Conservation (phyloP, 2,888 invertebrate species). For the Pocota personata region DNA sequence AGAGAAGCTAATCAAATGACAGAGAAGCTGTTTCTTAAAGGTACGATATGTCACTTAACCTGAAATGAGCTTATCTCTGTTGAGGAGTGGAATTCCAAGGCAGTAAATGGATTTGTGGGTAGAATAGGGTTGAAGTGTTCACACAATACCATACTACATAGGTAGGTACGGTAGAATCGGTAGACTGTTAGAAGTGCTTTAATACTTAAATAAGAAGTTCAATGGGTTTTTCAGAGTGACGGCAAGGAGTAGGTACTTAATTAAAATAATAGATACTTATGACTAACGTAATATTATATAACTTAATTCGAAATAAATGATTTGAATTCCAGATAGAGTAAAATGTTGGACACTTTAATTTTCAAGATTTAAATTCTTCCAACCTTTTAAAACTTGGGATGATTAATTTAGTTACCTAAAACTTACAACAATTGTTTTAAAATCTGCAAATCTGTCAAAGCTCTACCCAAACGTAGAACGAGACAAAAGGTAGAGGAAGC, state of each 20-base stretch:
- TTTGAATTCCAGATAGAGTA: too few relatives aligned
- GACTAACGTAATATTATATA: background rate
- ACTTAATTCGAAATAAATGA: too few relatives aligned
- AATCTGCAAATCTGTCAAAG: too few relatives aligned
- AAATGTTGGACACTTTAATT: too few relatives aligned
- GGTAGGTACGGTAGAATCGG: background rate
- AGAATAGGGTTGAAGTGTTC: background rate
- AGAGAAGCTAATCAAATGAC: conserved; percentile 73
- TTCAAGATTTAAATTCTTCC: too few relatives aligned
- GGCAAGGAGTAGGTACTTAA: background rate
- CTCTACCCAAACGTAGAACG: too few relatives aligned
- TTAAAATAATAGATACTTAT: background rate
- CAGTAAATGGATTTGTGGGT: conserved; percentile 22
- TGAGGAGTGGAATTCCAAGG: conserved; percentile 55
- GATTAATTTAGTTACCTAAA: too few relatives aligned
- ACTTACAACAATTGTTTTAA: too few relatives aligned
- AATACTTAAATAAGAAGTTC: background rate
- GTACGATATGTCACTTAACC: conserved; percentile 73
- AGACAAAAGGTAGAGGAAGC: too few relatives aligned
- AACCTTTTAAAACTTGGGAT: too few relatives aligned
- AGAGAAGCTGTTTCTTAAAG: conserved; percentile 72
- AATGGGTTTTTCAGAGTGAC: background rate
- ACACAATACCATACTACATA: background rate
- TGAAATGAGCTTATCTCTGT: conserved; percentile 72
- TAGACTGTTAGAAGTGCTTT: background rate